Conservation (phyloP, 2,113 vertebrate genomes). For the Vidua chalybeata region DNA sequence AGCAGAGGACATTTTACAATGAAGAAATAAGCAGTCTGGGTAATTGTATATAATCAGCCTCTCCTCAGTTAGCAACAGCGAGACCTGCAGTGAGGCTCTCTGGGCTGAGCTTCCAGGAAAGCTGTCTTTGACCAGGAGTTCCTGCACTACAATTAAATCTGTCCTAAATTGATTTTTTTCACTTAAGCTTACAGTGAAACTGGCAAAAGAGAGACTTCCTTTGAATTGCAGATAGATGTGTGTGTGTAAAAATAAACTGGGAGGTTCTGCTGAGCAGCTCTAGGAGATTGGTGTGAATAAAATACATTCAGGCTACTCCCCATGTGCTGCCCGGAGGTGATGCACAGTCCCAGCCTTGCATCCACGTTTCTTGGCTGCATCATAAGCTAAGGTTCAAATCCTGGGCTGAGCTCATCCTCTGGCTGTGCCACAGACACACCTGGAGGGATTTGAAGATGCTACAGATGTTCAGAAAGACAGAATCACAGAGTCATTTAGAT, state of each 20-base stretch:
- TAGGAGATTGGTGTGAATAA: neutral
- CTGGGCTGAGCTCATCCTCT: neutral
- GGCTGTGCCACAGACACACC: neutral
- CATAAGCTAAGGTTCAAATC: neutral
- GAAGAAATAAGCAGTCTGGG: conserved; percentile 64
- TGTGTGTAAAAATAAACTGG: conserved; percentile 21
- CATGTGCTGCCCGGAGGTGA: neutral
- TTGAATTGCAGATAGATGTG: neutral
- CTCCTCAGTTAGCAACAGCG: conserved; percentile 60
- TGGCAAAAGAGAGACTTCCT: neutral
- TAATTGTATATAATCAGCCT: conserved; percentile 68
- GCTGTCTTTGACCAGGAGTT: conserved; percentile 26
- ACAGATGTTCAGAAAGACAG: neutral
- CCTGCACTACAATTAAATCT: conserved; percentile 36
- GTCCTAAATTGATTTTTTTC: conserved; percentile 50
- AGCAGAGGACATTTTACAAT: neutral
- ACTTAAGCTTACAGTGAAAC: neutral
- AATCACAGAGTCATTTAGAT: neutral
- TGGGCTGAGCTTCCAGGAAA: conserved; percentile 61
- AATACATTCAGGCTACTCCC: neutral
- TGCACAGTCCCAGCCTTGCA: neutral
- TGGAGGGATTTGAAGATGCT: neutral
- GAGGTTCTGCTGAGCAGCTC: conserved; percentile 30
- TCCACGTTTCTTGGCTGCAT: neutral
- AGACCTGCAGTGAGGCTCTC: conserved; percentile 28